Percentiles rank a stretch among this genome's conserved stretches.
Evolutionary conservation across 2,888 invertebrate genomes (phyloP).

Genomic region (Antitype chi): DNA sequence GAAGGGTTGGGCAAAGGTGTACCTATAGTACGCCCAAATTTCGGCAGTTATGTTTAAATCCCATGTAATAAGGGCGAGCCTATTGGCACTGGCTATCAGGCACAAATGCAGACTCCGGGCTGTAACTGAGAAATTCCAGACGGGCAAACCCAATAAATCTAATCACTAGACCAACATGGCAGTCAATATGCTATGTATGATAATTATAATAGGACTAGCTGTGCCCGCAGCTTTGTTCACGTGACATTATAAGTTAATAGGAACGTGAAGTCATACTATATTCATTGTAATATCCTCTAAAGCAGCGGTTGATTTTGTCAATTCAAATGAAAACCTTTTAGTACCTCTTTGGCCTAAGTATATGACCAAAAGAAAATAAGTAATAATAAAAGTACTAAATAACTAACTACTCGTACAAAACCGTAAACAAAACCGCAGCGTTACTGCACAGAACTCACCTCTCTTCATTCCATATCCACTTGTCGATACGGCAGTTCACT

Average conservation of each 20-base stretch:
- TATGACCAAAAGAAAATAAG: background rate
- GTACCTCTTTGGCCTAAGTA: background rate
- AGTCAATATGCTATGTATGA: background rate
- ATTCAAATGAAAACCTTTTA: background rate
- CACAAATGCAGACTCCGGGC: no score
- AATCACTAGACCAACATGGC: no score
- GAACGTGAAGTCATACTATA: no score
- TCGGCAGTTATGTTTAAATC: no score
- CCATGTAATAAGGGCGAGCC: no score
- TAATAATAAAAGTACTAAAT: background rate
- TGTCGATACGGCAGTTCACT: slow-evolving; percentile 59
- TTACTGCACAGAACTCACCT: background rate
- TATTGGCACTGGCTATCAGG: no score
- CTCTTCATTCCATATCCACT: slow-evolving; percentile 28
- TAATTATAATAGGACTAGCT: background rate
- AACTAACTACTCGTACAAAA: background rate
- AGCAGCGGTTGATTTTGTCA: background rate
- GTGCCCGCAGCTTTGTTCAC: background rate
- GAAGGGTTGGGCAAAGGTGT: no score
- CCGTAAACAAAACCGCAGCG: slow-evolving; percentile 1
- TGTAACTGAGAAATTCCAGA: no score
- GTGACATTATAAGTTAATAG: background rate
- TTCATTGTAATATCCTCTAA: background rate
- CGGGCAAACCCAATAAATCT: no score
- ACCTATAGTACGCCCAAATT: no score